A percentile compares a stretch with the other conserved stretches of the same genome.
Conservation (phyloP, 2,797 vertebrate genomes). For the Sciurus vulgaris region DNA sequence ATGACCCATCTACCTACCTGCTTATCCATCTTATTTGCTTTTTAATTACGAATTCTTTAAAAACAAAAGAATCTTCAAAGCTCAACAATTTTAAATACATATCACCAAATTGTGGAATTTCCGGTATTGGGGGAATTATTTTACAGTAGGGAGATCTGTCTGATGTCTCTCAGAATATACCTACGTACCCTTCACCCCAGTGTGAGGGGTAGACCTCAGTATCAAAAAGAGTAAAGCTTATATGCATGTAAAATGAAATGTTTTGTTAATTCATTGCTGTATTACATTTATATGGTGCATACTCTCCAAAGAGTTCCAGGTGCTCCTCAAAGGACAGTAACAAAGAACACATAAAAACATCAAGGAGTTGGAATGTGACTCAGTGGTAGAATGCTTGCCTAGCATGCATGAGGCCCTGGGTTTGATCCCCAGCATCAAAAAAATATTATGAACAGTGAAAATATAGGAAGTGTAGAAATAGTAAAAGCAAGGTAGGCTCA, state of each 20-base stretch:
- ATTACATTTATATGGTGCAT: conserved; percentile 63
- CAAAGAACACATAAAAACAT: conserved; percentile 56
- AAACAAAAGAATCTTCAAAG: conserved; percentile 20
- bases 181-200: not conserved
- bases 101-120: conserved; percentile 9
- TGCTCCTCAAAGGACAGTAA: conserved; percentile 56
- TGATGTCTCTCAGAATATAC: not conserved
- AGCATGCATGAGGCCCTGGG: too few species aligned
- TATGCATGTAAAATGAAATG: conserved; percentile 30
- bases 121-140: not conserved
- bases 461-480: conserved; percentile 36
- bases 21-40: not conserved
- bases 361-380: too few species aligned
- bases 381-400: too few species aligned
- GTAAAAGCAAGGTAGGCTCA: conserved; percentile 38
- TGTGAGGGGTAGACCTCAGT: not conserved
- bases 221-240: conserved; percentile 60
- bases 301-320: conserved; percentile 56
- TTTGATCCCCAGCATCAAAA: too few species aligned
- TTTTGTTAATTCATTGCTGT: conserved; percentile 73
- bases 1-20: not conserved
- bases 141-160: conserved; percentile 13
- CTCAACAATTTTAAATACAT: not conserved
- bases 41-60: conserved; percentile 58
- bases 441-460: not conserved